Conservation (phyloP, 2,113 vertebrate genomes). For the Nothocercus nigrocapillus region DNA sequence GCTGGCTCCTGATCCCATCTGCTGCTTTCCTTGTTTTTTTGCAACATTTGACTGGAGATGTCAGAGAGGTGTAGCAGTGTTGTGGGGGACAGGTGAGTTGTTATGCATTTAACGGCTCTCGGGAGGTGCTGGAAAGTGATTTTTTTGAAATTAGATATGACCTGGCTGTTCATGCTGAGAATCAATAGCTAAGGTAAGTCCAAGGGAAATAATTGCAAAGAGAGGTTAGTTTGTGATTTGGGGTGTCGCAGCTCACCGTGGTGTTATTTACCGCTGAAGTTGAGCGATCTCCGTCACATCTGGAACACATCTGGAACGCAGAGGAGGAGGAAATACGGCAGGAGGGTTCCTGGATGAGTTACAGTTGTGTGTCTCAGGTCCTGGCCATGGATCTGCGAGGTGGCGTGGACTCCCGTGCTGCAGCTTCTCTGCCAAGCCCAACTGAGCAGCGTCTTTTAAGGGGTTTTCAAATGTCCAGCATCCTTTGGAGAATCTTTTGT, state of each 20-base stretch:
- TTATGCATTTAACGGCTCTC: not conserved
- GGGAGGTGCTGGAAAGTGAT: not conserved
- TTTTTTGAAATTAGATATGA: not conserved
- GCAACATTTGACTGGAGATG: accelerated
- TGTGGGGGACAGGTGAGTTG: not conserved
- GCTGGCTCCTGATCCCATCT: not conserved
- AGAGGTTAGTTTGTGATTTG: not conserved
- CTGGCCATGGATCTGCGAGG: slow-evolving; percentile 9
- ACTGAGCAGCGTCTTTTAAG: not conserved
- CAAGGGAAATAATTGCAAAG: accelerated
- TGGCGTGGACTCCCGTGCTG: not conserved
- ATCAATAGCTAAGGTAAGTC: not conserved
- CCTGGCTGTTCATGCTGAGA: not conserved
- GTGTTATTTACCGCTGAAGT: not conserved
- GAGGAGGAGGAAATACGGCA: not conserved
- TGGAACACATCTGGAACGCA: slow-evolving; percentile 4
- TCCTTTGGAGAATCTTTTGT: not conserved
- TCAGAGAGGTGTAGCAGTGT: not conserved
- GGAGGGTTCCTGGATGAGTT: slow-evolving; percentile 24
- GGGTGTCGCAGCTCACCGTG: not conserved
- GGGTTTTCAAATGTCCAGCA: not conserved
- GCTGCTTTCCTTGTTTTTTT: not conserved
- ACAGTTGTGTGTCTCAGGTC: slow-evolving; percentile 31
- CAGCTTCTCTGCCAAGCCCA: not conserved
- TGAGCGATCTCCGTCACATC: slow-evolving; percentile 4